phyloP scores from a whole-genome alignment of 1,140 invertebrate species.

The Papilio polyxenes region DNA sequence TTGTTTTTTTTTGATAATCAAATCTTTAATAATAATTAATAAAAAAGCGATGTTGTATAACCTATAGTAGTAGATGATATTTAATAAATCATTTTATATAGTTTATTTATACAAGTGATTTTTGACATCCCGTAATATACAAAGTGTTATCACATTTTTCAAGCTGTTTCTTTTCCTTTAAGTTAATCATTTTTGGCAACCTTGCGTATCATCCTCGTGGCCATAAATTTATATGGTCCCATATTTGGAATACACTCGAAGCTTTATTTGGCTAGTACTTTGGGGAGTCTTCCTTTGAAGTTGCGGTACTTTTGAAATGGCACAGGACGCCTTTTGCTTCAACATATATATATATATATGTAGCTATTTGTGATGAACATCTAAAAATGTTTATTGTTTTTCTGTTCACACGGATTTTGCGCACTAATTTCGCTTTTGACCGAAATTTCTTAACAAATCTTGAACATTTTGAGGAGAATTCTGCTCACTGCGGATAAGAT shows the following conservation, averaged over 20 bases:
- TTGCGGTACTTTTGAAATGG: constrained; percentile 20
- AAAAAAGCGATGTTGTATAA: no score
- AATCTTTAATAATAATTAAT: no score
- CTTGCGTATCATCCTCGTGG: background rate
- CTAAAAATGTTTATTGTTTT: background rate
- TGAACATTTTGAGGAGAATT: background rate
- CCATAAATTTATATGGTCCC: constrained; percentile 22
- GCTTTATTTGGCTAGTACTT: constrained; percentile 30
- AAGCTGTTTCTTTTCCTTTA: background rate
- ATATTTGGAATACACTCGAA: constrained; percentile 16
- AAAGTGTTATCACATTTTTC: no score
- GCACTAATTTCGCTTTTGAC: background rate
- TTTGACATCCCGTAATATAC: no score
- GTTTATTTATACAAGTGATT: no score
- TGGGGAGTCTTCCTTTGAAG: constrained; percentile 25
- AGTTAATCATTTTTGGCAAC: constrained; percentile 1
- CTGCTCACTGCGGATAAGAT: background rate
- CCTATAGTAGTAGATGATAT: no score
- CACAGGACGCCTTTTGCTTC: background rate
- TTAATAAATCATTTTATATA: no score
- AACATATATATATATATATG: background rate
- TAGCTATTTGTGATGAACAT: background rate
- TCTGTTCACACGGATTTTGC: background rate
- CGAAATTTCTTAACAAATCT: background rate
- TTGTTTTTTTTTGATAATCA: background rate